phyloP scores from a whole-genome alignment of 2,797 vertebrate species.

The Psittacula echo region DNA sequence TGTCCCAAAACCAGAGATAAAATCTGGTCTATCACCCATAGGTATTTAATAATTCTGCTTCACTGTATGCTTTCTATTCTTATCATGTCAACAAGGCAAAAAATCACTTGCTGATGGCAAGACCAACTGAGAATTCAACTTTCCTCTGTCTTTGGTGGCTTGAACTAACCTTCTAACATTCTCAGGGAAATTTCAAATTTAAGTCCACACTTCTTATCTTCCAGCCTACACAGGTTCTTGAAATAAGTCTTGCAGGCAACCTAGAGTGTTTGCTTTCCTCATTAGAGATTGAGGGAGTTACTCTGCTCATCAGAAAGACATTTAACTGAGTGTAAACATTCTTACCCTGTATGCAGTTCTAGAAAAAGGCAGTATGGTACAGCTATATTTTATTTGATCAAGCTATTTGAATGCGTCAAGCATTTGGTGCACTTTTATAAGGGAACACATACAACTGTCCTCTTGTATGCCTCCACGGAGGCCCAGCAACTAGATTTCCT shows the following conservation, averaged over 20 bases:
- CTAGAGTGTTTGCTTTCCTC: background rate
- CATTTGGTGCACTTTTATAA: background rate
- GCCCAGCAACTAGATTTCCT: background rate
- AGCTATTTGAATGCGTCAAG: background rate
- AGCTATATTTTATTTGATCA: background rate
- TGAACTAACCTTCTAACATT: background rate
- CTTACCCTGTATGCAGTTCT: background rate
- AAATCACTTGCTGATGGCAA: background rate
- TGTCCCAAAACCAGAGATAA: background rate
- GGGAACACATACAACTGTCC: background rate
- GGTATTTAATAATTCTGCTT: conserved; percentile 32
- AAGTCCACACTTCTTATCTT: background rate
- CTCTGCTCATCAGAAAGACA: background rate
- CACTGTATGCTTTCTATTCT: conserved; percentile 14
- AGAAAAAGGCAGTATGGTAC: background rate
- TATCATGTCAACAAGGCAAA: conserved; percentile 1
- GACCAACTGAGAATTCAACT: conserved; percentile 17
- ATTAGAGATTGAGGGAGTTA: background rate
- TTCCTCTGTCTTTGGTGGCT: background rate
- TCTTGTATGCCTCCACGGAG: background rate
- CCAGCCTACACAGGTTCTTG: background rate
- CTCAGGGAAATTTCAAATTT: background rate
- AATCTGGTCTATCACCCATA: background rate
- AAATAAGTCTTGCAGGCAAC: background rate
- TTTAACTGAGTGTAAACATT: background rate